Conservation (phyloP, 2,113 vertebrate species). For the Opisthocomus hoazin region DNA sequence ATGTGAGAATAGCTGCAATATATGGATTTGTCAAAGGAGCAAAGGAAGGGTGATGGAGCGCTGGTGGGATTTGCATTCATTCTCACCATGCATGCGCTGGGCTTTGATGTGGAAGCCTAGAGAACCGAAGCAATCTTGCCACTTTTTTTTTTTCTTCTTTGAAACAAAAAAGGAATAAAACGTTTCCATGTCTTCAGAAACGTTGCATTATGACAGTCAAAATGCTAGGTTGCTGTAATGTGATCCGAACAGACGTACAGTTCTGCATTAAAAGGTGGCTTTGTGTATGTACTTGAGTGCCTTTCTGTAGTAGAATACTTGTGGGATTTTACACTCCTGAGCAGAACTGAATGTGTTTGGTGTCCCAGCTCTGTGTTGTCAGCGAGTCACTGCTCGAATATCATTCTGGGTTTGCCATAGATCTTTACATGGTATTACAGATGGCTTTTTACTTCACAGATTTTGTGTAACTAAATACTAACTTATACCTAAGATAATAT, state of each 20-base stretch:
- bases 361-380: neutral
- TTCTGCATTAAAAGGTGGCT: neutral
- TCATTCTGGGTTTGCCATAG: neutral
- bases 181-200: rapidly evolving
- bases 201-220: neutral
- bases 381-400: neutral
- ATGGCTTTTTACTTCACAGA: neutral
- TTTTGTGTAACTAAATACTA: neutral
- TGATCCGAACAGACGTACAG: neutral
- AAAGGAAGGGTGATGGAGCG: neutral
- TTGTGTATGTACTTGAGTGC: neutral
- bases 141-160: too few relatives aligned
- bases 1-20: neutral
- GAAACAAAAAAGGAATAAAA: neutral
- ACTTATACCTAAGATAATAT: neutral
- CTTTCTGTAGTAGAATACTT: neutral
- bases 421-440: neutral
- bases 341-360: neutral
- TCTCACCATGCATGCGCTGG: neutral
- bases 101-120: neutral
- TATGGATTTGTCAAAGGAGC: neutral
- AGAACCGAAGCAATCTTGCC: neutral
- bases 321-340: neutral
- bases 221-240: neutral
- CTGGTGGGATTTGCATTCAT: neutral